phyloP scores from a whole-genome alignment of 2,888 invertebrate genomes.

The Cryptocephalus moraei region DNA sequence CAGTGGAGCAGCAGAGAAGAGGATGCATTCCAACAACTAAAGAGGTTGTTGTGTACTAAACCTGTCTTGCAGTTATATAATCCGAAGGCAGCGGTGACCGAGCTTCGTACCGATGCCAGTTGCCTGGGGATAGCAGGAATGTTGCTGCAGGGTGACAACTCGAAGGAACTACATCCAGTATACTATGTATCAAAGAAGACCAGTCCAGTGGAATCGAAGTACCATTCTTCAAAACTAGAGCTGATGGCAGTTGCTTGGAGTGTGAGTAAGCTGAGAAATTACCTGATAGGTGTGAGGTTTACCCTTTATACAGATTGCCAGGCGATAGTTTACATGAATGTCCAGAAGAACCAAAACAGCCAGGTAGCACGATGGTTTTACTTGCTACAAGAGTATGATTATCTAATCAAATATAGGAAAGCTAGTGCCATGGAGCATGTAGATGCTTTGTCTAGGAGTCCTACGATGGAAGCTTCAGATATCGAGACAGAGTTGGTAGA shows the following conservation, averaged over 20 bases:
- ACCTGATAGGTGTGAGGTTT: slow-evolving; percentile 16
- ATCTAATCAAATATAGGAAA: slow-evolving; percentile 12
- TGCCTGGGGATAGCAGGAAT: slow-evolving; percentile 16
- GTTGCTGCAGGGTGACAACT: slow-evolving; percentile 16
- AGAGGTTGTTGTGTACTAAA: not conserved
- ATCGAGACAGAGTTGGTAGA: slow-evolving; percentile 4
- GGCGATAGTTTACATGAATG: slow-evolving; percentile 15
- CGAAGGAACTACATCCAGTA: slow-evolving; percentile 15
- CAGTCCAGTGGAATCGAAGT: slow-evolving; percentile 15
- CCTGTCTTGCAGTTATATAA: slow-evolving; percentile 12
- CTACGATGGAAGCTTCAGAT: slow-evolving; percentile 6
- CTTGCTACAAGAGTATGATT: slow-evolving; percentile 14
- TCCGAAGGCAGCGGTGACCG: slow-evolving; percentile 6
- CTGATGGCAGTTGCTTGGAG: slow-evolving; percentile 19
- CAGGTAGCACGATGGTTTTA: slow-evolving; percentile 16
- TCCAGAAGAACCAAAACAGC: slow-evolving; percentile 15
- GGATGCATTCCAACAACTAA: too few species aligned
- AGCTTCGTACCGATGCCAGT: slow-evolving; percentile 14
- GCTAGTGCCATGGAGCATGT: slow-evolving; percentile 11
- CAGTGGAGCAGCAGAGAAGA: slow-evolving; percentile 2
- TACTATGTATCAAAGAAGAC: slow-evolving; percentile 20
- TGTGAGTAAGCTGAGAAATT: slow-evolving; percentile 15
- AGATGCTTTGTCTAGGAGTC: slow-evolving; percentile 17
- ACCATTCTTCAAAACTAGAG: slow-evolving; percentile 17
- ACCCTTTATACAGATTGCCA: slow-evolving; percentile 21